Percentiles rank a stretch among this genome's conserved stretches.
These are phyloP conservation scores for Anthonomus grandis DNA, from an alignment of 1,140 invertebrate species.

Conservation along the genomic window DNA sequence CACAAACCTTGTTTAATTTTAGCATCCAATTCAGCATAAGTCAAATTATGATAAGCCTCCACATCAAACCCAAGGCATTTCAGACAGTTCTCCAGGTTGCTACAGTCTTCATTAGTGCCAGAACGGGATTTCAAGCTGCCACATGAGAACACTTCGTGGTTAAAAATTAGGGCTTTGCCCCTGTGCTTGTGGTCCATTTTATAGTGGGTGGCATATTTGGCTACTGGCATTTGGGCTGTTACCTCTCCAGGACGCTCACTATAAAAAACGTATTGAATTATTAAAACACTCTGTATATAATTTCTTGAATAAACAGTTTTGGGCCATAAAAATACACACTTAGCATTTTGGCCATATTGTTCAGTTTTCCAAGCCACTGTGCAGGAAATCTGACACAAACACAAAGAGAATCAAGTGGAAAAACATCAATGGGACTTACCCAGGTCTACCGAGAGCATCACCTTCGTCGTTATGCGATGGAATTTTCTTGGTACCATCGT, in stretches of 20 bases:
- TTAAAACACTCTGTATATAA: background rate
- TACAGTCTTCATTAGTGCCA: slow-evolving; percentile 52
- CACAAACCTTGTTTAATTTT: slow-evolving; percentile 42
- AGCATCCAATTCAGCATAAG: slow-evolving; percentile 54
- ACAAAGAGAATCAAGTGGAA: background rate
- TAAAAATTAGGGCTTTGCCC: slow-evolving; percentile 85
- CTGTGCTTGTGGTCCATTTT: slow-evolving; percentile 82
- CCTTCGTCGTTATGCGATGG: too few relatives aligned
- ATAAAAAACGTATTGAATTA: slow-evolving; percentile 4
- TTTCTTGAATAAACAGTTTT: background rate
- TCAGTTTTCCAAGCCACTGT: background rate
- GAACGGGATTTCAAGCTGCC: slow-evolving; percentile 42
- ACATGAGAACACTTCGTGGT: slow-evolving; percentile 76
- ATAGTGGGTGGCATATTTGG: slow-evolving; percentile 70
- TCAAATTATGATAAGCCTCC: slow-evolving; percentile 55
- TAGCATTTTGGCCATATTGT: background rate
- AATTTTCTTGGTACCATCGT: slow-evolving; percentile 9
- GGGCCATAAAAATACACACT: background rate
- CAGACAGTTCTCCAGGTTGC: slow-evolving; percentile 46
- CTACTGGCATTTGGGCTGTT: slow-evolving; percentile 60
- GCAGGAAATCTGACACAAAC: background rate
- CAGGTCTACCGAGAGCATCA: slow-evolving; percentile 40
- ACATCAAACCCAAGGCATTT: slow-evolving; percentile 60
- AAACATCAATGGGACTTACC: slow-evolving; percentile 30
- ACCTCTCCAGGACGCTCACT: slow-evolving; percentile 27